Evolutionary conservation across 92 coral and sea anemone species (phyloP).

Genomic region (Umimayanthus chanpuru): DNA sequence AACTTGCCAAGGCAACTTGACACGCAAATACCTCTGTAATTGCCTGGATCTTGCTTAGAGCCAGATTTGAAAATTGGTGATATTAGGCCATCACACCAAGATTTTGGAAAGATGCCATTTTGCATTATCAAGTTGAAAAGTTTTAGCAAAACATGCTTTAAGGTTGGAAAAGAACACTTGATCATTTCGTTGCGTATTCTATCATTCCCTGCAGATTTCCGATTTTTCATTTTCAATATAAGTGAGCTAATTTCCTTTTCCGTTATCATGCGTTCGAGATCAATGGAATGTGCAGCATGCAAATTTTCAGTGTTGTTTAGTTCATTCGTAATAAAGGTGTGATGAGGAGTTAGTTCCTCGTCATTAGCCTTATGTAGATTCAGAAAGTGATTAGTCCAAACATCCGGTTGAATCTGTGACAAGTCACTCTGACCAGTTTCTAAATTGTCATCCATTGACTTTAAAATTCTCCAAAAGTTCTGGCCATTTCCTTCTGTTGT

Average conservation of each 20-base stretch:
- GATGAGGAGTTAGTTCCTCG: constrained; percentile 10
- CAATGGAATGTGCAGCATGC: constrained; percentile 1
- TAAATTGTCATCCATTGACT: constrained; percentile 20
- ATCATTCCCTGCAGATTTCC: constrained; percentile 37
- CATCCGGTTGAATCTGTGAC: constrained; percentile 10
- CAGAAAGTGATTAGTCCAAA: constrained; percentile 1
- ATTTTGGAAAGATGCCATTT: constrained; percentile 11
- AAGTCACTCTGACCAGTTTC: not conserved
- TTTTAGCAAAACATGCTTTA: constrained; percentile 3
- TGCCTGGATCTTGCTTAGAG: not conserved
- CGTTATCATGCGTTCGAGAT: constrained; percentile 16
- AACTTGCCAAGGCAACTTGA: constrained; percentile 7
- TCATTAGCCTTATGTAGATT: constrained; percentile 1
- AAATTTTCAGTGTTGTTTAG: not conserved
- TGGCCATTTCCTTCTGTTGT: not conserved
- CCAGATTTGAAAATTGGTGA: constrained; percentile 46
- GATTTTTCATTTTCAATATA: constrained; percentile 23
- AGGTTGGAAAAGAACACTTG: constrained; percentile 15
- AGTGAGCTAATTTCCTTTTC: constrained; percentile 14
- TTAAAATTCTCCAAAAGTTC: constrained; percentile 32
- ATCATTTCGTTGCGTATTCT: too few relatives aligned
- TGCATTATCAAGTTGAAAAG: constrained; percentile 21
- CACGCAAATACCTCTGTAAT: too few relatives aligned
- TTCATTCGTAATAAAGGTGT: not conserved
- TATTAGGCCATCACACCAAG: constrained; percentile 27